These are phyloP conservation scores for Electrona antarctica DNA, from an alignment of 2,113 vertebrate species.

Conservation along the genomic window DNA sequence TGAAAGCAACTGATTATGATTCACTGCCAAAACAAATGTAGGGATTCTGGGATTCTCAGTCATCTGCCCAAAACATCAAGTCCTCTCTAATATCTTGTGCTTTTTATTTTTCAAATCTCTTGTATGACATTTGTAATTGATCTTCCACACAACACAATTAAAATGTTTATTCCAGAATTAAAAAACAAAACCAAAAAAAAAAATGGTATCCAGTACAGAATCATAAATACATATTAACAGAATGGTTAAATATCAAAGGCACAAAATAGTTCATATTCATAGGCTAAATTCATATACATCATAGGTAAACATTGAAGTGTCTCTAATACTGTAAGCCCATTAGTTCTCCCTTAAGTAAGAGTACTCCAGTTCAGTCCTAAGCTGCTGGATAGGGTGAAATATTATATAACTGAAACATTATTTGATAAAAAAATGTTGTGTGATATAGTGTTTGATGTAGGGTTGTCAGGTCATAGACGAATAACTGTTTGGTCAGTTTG, in stretches of 20 bases:
- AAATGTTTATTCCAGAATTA: neutral
- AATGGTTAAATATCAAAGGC: constrained; percentile 37
- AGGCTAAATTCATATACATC: neutral
- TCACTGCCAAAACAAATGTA: no score
- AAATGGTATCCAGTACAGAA: constrained; percentile 24
- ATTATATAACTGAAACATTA: neutral
- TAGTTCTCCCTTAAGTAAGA: neutral
- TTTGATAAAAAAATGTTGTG: no score
- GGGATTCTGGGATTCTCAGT: no score
- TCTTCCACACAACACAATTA: neutral
- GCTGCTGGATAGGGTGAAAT: neutral
- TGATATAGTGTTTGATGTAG: no score
- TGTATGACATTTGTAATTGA: neutral
- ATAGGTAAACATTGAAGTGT: neutral
- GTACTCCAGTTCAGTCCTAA: neutral
- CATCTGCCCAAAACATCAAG: no score
- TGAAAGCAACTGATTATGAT: no score
- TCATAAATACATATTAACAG: constrained; percentile 12
- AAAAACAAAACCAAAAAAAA: no score
- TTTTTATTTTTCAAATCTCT: neutral
- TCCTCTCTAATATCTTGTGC: no score
- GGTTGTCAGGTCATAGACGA: no score
- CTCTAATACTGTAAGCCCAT: neutral
- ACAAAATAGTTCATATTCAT: constrained; percentile 3
- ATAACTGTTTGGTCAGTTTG: no score